Conservation (phyloP, 2,113 vertebrate species). For the Gorsachius goisagi region DNA sequence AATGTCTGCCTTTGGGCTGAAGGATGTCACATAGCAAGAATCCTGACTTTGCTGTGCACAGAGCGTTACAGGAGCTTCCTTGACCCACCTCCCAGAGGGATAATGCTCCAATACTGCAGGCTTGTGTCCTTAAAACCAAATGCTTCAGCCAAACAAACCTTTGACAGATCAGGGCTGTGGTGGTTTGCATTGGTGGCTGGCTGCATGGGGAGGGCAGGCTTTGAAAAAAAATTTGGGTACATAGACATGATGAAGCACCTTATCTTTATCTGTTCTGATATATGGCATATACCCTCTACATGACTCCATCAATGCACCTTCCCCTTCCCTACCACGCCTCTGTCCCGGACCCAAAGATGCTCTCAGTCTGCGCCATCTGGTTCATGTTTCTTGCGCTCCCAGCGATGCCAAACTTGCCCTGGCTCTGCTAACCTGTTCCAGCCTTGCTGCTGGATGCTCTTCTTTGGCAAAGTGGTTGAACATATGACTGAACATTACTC, state of each 20-base stretch:
- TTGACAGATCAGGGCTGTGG: not conserved
- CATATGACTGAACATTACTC: not conserved
- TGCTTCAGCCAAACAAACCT: not conserved
- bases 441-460: not conserved
- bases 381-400: not conserved
- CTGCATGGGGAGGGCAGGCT: not conserved
- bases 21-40: not conserved
- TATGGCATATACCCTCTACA: fast-evolving
- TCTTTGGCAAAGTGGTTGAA: not conserved
- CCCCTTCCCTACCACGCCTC: not conserved
- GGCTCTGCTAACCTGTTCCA: not conserved
- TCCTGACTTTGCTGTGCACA: not conserved
- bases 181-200: not conserved
- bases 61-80: not conserved
- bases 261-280: not conserved
- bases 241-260: not conserved
- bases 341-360: not conserved
- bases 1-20: not conserved
- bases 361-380: not conserved
- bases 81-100: not conserved
- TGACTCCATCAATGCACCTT: not conserved
- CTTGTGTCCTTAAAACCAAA: not conserved
- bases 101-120: fast-evolving
- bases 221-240: not conserved
- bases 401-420: not conserved